Evolutionary conservation across 2,888 invertebrate species (phyloP).

Genomic region (Calliopum simillimum): DNA sequence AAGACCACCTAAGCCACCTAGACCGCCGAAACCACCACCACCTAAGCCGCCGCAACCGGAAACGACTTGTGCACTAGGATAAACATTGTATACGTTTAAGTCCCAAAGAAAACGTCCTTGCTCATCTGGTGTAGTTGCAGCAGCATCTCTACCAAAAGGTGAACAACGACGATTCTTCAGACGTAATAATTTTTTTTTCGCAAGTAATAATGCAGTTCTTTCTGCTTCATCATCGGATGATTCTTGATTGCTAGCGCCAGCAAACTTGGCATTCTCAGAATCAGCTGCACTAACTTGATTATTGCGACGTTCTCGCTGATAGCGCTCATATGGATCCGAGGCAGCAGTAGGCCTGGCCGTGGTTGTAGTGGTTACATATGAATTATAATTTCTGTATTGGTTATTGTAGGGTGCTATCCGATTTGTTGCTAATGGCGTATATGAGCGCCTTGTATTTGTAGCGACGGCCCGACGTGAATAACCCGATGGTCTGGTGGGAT

Average conservation of each 20-base stretch:
- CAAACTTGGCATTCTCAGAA: slow-evolving; percentile 62
- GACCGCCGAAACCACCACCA: slow-evolving; percentile 31
- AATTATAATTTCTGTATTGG: slow-evolving; percentile 17
- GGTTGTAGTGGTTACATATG: neutral
- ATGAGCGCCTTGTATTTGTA: neutral
- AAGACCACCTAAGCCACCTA: slow-evolving; percentile 27
- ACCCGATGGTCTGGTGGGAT: slow-evolving; percentile 17
- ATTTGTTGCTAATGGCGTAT: neutral
- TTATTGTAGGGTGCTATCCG: neutral
- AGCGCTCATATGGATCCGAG: neutral
- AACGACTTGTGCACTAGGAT: slow-evolving; percentile 38
- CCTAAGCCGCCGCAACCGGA: slow-evolving; percentile 40
- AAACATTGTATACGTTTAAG: slow-evolving; percentile 62
- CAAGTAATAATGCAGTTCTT: slow-evolving; percentile 36
- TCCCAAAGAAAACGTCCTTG: slow-evolving; percentile 65
- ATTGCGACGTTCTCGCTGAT: neutral
- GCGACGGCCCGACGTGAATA: slow-evolving; percentile 3
- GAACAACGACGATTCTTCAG: slow-evolving; percentile 47
- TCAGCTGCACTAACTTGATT: slow-evolving; percentile 49
- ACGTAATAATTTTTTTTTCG: slow-evolving; percentile 23
- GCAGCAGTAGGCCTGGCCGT: neutral
- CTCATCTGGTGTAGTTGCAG: slow-evolving; percentile 48
- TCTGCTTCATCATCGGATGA: slow-evolving; percentile 38
- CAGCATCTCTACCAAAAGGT: slow-evolving; percentile 54
- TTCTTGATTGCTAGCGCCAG: slow-evolving; percentile 60